phyloP scores from a whole-genome alignment of 2,797 vertebrate genomes.

The Artibeus jamaicensis region DNA sequence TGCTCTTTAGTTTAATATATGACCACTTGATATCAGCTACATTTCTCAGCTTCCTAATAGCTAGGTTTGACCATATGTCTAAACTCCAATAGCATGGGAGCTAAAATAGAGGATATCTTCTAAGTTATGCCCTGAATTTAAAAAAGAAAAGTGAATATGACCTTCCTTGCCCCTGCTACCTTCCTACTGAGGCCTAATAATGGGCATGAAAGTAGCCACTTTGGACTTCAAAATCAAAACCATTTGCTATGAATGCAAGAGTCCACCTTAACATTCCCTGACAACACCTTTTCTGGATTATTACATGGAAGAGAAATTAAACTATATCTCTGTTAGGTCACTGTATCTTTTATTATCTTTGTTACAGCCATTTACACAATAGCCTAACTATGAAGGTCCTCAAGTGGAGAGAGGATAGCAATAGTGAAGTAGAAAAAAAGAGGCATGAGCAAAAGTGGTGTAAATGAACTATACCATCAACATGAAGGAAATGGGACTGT shows the following conservation, averaged over 20 bases:
- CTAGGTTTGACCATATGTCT: background rate
- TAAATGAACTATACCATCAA: background rate
- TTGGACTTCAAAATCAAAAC: background rate
- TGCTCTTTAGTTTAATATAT: background rate
- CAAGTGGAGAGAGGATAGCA: background rate
- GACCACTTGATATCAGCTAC: background rate
- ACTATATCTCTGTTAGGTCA: background rate
- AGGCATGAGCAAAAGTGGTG: background rate
- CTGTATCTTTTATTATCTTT: background rate
- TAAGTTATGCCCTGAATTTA: background rate
- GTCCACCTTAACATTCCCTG: background rate
- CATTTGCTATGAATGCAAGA: background rate
- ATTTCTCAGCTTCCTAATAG: background rate
- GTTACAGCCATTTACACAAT: background rate
- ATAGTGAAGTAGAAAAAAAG: background rate
- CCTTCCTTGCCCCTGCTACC: background rate
- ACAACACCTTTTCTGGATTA: background rate
- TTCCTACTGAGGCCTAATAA: background rate
- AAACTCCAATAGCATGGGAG: background rate
- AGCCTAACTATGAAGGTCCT: background rate
- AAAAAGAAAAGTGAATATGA: background rate
- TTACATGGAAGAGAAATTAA: background rate
- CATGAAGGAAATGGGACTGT: fast-evolving
- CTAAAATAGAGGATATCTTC: background rate
- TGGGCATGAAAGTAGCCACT: background rate